A percentile compares a stretch with the other conserved stretches of the same genome.
Conservation (phyloP, 2,888 invertebrate species). For the Pantelozetes paolii region DNA sequence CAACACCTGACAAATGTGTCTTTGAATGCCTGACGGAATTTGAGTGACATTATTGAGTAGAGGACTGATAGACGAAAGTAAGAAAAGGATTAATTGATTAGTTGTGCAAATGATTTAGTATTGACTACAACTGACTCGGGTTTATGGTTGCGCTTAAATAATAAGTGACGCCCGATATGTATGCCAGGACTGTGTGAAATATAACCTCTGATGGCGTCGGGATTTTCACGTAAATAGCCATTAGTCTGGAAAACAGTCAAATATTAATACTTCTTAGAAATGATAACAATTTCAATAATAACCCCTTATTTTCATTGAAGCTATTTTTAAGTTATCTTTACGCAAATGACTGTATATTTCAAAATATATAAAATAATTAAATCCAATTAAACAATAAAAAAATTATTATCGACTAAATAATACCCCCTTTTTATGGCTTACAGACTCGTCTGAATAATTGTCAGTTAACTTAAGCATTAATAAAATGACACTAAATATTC, state of each 20-base stretch:
- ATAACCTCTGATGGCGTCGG: constrained; percentile 49
- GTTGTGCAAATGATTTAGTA: neutral
- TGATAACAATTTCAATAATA: too few relatives aligned
- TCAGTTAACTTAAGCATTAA: too few relatives aligned
- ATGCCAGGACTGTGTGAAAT: constrained; percentile 50
- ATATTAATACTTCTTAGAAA: neutral
- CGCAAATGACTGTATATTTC: too few relatives aligned
- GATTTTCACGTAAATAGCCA: constrained; percentile 51
- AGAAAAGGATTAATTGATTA: too few relatives aligned
- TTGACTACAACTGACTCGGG: constrained; percentile 44
- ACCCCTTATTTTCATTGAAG: too few relatives aligned
- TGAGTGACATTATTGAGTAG: constrained; percentile 54
- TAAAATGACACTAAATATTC: too few relatives aligned
- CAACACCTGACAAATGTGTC: constrained; percentile 50
- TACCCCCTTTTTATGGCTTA: too few relatives aligned
- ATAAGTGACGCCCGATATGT: constrained; percentile 53
- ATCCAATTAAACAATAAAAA: too few relatives aligned
- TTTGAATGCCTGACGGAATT: constrained; percentile 54
- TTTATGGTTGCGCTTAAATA: constrained; percentile 54
- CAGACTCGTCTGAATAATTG: too few relatives aligned
- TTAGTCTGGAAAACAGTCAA: constrained; percentile 48
- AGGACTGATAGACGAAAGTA: constrained; percentile 49
- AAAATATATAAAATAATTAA: too few relatives aligned
- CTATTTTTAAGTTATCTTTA: too few relatives aligned
- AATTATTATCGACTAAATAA: too few relatives aligned